Evolutionary conservation across 1,140 invertebrate species (phyloP), one percentile per base, ranked within the genome.

Genomic region (Drosophila sp.): DNA sequence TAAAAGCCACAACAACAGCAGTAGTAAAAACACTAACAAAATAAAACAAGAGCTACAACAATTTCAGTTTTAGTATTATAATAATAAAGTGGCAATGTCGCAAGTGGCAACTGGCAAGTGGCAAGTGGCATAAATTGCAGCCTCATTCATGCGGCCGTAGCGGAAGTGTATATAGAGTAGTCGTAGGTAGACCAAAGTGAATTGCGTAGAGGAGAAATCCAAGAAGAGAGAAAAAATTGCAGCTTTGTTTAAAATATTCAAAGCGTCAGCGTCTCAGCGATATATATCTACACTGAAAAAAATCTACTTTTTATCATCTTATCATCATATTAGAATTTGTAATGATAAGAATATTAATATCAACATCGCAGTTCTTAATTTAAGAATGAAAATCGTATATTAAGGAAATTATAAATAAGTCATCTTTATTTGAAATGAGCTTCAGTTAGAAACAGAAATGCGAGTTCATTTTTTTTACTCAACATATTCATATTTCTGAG

Each of bases 71-170:
- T 73, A 43, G 77, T 78, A 84, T 86, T 86, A 84, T 86, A 84
- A 84, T 84, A 84, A 84, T 84, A 84, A 82, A 65, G 79, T 82
- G 79, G 79, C 79, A 82, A 73, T 7, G 65, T 69, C 18, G 67
- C 67, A 72, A 83, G 76, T 83, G 76, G 80, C 80, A 86, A 63
- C 40, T 38, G 53, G 69, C 69, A 66, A 51, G 46, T 40, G 65
- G 71, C 72, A 82, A 87, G 83, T 82, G 82, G 82, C 82, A 87
- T 87, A 87, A 87, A 87, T 87, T 87, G 82, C 82, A 87, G 86
- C 67, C 82, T 87, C 82, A 87, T 87, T 89, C 83, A 87, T 66
- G 59, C 78, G 64, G 66, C 62, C 16, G 46, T 54, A 57, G 43
- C 72, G 72, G 72, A 74, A 72, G 69, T 57, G 14, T 51, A 40